phyloP scores from a whole-genome alignment of 2,888 invertebrate genomes.

The Euproctis similis region DNA sequence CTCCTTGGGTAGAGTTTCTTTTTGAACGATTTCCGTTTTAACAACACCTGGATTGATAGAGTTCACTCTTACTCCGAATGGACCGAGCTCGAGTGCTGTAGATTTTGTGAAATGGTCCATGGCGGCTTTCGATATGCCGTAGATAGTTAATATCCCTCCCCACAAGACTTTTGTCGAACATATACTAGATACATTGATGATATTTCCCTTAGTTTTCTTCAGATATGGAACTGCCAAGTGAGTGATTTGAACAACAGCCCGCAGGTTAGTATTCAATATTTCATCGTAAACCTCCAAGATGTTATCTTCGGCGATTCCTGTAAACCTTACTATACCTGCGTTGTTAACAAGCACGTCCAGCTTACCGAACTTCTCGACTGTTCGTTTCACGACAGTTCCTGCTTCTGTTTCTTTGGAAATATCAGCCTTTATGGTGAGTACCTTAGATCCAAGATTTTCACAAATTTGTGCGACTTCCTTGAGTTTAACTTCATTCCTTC shows the following conservation, averaged over 20 bases:
- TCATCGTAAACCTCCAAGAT: constrained; percentile 18
- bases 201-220: constrained; percentile 24
- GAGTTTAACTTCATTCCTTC: constrained; percentile 32
- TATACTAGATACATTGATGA: constrained; percentile 24
- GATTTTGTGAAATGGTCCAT: constrained; percentile 84
- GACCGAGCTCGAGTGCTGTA: constrained; percentile 78
- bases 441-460: constrained; percentile 11
- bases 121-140: constrained; percentile 32
- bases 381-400: constrained; percentile 6
- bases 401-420: constrained; percentile 9
- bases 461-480: constrained; percentile 22
- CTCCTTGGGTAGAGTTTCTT: no score
- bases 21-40: constrained; percentile 79
- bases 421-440: constrained; percentile 11
- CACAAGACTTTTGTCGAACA: background rate
- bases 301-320: constrained; percentile 8
- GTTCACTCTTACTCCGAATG: constrained; percentile 77
- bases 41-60: no score
- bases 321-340: constrained; percentile 5
- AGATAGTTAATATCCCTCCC: background rate
- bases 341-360: constrained; percentile 15
- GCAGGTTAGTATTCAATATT: constrained; percentile 22
- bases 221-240: constrained; percentile 25
- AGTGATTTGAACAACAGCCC: constrained; percentile 20
- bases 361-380: constrained; percentile 12